Percentiles rank a stretch among this genome's conserved stretches.
phyloP scores from a whole-genome alignment of 2,113 vertebrate species.

The Lethenteron reissneri region DNA sequence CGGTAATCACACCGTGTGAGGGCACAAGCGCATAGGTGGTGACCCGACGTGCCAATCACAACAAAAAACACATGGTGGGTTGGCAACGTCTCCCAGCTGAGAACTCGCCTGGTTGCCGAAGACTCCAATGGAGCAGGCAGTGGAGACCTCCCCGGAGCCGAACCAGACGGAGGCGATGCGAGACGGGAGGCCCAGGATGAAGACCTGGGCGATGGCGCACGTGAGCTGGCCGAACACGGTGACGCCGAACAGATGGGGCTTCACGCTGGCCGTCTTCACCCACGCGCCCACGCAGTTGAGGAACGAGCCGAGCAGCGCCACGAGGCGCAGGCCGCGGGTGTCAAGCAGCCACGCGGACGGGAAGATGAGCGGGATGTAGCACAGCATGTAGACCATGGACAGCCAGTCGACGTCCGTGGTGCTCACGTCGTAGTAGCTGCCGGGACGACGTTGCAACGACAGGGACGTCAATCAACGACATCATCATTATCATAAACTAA shows the following conservation, averaged over 20 bases:
- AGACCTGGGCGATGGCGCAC: conserved; percentile 51
- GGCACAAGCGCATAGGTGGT: too few species aligned
- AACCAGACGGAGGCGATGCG: conserved; percentile 74
- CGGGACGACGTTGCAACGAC: too few species aligned
- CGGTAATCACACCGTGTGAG: too few species aligned
- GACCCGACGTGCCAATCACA: too few species aligned
- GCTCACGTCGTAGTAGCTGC: conserved; percentile 40
- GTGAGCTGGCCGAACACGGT: conserved; percentile 47
- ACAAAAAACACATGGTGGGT: too few species aligned
- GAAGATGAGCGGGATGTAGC: conserved; percentile 68
- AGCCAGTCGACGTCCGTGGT: conserved; percentile 64
- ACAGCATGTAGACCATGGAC: conserved; percentile 71
- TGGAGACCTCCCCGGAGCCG: conserved; percentile 54
- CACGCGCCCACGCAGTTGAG: conserved; percentile 65
- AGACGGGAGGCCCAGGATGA: conserved; percentile 83
- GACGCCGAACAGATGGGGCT: conserved; percentile 40
- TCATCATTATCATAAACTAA: too few species aligned
- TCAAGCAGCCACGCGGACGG: conserved; percentile 73
- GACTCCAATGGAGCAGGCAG: conserved; percentile 66
- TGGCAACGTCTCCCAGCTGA: background rate
- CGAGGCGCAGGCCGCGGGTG: conserved; percentile 44
- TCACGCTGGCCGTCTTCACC: conserved; percentile 61
- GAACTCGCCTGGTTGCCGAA: conserved; percentile 74
- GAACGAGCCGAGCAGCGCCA: conserved; percentile 38
- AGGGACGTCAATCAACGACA: too few species aligned